These are phyloP conservation scores for Dryomyza anilis DNA, from an alignment of 2,888 invertebrate genomes.

Conservation along the genomic window DNA sequence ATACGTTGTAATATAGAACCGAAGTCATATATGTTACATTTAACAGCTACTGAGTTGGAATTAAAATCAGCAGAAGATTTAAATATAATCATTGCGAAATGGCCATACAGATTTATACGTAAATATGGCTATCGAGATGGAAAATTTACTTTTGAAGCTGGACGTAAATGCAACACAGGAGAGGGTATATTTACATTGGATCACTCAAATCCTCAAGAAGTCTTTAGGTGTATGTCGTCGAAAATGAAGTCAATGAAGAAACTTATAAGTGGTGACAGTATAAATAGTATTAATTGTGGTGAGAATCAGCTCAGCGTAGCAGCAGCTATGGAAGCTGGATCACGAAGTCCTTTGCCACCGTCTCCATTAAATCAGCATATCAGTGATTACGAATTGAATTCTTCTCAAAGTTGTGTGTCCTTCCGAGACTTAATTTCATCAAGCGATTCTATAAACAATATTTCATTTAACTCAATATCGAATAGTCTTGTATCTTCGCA, in stretches of 20 bases:
- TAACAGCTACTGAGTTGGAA: slow-evolving; percentile 78
- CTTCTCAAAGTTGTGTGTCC: slow-evolving; percentile 55
- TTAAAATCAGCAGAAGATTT: slow-evolving; percentile 70
- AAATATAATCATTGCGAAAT: slow-evolving; percentile 69
- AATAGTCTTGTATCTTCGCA: slow-evolving; percentile 23
- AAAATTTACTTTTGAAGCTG: slow-evolving; percentile 87
- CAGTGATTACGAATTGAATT: slow-evolving; percentile 55
- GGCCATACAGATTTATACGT: slow-evolving; percentile 84
- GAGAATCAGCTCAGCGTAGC: slow-evolving; percentile 78
- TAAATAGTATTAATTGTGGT: slow-evolving; percentile 71
- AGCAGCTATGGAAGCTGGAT: slow-evolving; percentile 79
- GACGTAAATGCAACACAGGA: slow-evolving; percentile 83
- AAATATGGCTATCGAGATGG: slow-evolving; percentile 85
- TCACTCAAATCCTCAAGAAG: slow-evolving; percentile 81
- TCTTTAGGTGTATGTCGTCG: slow-evolving; percentile 78
- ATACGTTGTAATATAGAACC: slow-evolving; percentile 75
- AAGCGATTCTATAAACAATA: slow-evolving; percentile 56
- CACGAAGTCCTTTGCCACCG: slow-evolving; percentile 78
- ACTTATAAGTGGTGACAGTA: slow-evolving; percentile 72
- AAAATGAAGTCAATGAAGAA: slow-evolving; percentile 90
- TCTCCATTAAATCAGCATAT: slow-evolving; percentile 62
- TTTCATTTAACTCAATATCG: slow-evolving; percentile 43
- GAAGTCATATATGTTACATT: slow-evolving; percentile 73
- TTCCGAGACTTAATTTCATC: slow-evolving; percentile 56
- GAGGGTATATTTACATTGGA: slow-evolving; percentile 83